Percentiles rank a stretch among this genome's conserved stretches.
Evolutionary conservation across 1,140 invertebrate genomes (phyloP).

Genomic region (Drosophila nasuta): DNA sequence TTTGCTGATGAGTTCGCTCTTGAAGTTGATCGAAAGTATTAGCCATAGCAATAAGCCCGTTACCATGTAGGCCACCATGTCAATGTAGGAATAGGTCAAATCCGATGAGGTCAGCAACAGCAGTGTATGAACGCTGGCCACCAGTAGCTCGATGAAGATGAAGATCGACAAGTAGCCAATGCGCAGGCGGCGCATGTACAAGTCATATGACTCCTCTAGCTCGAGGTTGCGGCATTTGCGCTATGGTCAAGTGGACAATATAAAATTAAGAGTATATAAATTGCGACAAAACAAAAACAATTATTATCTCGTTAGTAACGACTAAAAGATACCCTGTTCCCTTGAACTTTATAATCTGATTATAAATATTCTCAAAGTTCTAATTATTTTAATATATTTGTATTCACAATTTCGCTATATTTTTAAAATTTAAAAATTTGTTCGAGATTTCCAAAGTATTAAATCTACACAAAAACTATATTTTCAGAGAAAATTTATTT

Average conservation of each 20-base stretch:
- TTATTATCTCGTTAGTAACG: too few species aligned
- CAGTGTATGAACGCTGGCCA: constrained; percentile 87
- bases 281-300: neutral
- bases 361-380: too few species aligned
- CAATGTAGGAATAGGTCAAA: constrained; percentile 75
- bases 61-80: constrained; percentile 84
- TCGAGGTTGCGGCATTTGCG: constrained; percentile 90
- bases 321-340: too few species aligned
- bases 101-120: constrained; percentile 86
- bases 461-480: too few species aligned
- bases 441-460: too few species aligned
- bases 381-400: too few species aligned
- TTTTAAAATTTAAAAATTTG: too few species aligned
- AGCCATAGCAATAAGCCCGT: constrained; percentile 85
- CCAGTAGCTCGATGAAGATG: constrained; percentile 88
- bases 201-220: constrained; percentile 89
- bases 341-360: too few species aligned
- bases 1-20: constrained; percentile 85
- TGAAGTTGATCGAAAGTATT: constrained; percentile 86
- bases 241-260: constrained; percentile 80
- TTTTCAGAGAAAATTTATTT: too few species aligned
- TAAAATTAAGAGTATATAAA: neutral
- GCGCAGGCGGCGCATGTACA: constrained; percentile 91
- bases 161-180: constrained; percentile 92
- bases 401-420: too few species aligned